A percentile compares a stretch with the other conserved stretches of the same genome.
These are phyloP conservation scores for Stichodactyla mertensii DNA, from an alignment of 64 coral and sea anemone species.

Conservation along the genomic window DNA sequence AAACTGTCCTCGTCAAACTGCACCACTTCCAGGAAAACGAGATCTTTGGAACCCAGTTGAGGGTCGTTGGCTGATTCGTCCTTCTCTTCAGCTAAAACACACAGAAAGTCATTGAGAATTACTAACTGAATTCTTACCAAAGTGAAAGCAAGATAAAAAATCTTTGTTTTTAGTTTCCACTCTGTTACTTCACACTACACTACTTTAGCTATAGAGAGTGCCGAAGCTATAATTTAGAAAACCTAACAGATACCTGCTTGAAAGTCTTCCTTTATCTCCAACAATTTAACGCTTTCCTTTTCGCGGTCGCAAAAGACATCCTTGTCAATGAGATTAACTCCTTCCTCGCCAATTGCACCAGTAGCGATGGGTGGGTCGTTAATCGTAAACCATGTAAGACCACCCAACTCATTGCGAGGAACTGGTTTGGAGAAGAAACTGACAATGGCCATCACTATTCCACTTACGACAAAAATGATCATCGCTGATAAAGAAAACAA, in stretches of 20 bases:
- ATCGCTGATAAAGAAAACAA: slow-evolving; percentile 37
- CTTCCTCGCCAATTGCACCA: slow-evolving; percentile 38
- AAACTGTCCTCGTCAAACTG: slow-evolving; percentile 45
- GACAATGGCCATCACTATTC: slow-evolving; percentile 66
- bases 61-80: background rate
- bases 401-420: slow-evolving; percentile 79
- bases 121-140: too few species aligned
- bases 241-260: background rate
- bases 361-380: slow-evolving; percentile 59
- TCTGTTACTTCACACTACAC: too few species aligned
- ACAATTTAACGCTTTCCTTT: slow-evolving; percentile 14
- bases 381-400: slow-evolving; percentile 84
- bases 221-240: background rate
- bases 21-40: slow-evolving; percentile 34
- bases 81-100: background rate
- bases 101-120: background rate
- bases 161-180: too few species aligned
- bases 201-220: background rate
- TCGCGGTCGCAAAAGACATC: background rate
- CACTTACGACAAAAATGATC: slow-evolving; percentile 69
- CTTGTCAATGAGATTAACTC: background rate
- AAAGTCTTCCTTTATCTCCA: slow-evolving; percentile 24
- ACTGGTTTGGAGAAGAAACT: slow-evolving; percentile 78
- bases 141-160: too few species aligned
- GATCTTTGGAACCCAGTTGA: slow-evolving; percentile 1